Evolutionary conservation across 2,113 vertebrate species (phyloP).

Genomic region (Gobiocypris rarus): DNA sequence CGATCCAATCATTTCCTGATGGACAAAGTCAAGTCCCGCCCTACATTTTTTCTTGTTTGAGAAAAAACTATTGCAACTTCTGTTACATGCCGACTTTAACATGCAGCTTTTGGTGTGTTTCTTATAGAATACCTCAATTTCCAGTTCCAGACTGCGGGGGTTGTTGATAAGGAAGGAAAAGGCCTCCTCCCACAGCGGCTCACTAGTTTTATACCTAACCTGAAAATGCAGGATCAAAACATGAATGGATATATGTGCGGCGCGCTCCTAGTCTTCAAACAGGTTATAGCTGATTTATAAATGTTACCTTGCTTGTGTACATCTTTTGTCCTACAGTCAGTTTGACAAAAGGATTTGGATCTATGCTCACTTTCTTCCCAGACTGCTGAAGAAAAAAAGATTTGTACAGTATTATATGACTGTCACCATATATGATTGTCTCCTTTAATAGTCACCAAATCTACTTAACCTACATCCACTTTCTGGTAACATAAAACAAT

Average conservation of each 20-base stretch:
- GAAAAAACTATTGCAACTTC: too few relatives aligned
- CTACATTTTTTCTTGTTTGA: too few relatives aligned
- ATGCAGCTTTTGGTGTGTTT: neutral
- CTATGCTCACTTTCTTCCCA: conserved; percentile 90
- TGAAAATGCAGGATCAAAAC: conserved; percentile 61
- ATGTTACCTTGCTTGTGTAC: conserved; percentile 91
- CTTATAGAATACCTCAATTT: conserved; percentile 85
- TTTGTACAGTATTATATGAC: neutral
- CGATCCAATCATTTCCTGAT: too few relatives aligned
- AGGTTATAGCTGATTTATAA: neutral
- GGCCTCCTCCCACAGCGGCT: conserved; percentile 95
- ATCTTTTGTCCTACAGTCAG: conserved; percentile 90
- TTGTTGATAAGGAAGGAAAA: conserved; percentile 96
- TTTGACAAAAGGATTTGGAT: conserved; percentile 89
- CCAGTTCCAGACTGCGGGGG: conserved; percentile 89
- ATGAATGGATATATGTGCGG: neutral
- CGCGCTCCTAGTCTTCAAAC: neutral
- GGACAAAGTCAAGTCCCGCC: too few relatives aligned
- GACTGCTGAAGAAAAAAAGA: conserved; percentile 72
- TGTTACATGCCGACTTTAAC: neutral
- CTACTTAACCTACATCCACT: neutral
- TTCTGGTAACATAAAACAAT: neutral
- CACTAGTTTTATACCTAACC: conserved; percentile 93
- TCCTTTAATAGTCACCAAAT: neutral
- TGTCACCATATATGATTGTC: neutral